Conservation (phyloP, 1,140 invertebrate genomes). For the Psilanteris sp. region DNA sequence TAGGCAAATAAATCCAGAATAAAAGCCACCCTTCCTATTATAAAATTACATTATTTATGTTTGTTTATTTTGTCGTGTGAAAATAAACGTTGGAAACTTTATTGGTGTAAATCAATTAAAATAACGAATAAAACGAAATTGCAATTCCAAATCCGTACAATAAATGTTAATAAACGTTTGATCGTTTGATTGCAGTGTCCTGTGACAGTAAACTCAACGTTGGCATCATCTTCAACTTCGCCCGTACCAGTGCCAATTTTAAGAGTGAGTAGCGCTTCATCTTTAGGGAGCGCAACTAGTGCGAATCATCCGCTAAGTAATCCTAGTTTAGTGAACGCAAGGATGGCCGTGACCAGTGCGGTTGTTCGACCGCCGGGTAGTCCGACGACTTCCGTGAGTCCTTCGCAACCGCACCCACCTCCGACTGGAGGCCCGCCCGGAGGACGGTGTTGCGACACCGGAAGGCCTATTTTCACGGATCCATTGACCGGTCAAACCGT, state of each 20-base stretch:
- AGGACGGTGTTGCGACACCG: slow-evolving; percentile 93
- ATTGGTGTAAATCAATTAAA: too few species aligned
- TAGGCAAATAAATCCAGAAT: too few species aligned
- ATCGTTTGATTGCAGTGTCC: slow-evolving; percentile 36
- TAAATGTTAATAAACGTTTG: too few species aligned
- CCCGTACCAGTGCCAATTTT: slow-evolving; percentile 79
- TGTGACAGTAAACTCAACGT: slow-evolving; percentile 79
- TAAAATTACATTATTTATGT: too few species aligned
- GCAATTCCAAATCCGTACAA: too few species aligned
- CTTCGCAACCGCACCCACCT: slow-evolving; percentile 80
- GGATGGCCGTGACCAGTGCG: slow-evolving; percentile 79
- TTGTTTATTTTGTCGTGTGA: too few species aligned
- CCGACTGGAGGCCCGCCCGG: slow-evolving; percentile 80
- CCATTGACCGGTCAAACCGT: slow-evolving; percentile 94
- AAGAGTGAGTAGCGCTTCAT: slow-evolving; percentile 76
- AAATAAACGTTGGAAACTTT: too few species aligned
- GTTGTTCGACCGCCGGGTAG: slow-evolving; percentile 75
- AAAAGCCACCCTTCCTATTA: too few species aligned
- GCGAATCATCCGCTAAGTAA: slow-evolving; percentile 70
- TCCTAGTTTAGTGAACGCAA: slow-evolving; percentile 71
- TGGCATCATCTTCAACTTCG: slow-evolving; percentile 82
- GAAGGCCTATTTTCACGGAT: slow-evolving; percentile 93
- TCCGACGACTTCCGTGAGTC: slow-evolving; percentile 75
- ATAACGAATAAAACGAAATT: too few species aligned
- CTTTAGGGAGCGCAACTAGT: slow-evolving; percentile 75